A percentile compares a stretch with the other conserved stretches of the same genome.
These are phyloP conservation scores for Ostrea denselamellosa DNA, from an alignment of 1,140 invertebrate species.

Conservation along the genomic window DNA sequence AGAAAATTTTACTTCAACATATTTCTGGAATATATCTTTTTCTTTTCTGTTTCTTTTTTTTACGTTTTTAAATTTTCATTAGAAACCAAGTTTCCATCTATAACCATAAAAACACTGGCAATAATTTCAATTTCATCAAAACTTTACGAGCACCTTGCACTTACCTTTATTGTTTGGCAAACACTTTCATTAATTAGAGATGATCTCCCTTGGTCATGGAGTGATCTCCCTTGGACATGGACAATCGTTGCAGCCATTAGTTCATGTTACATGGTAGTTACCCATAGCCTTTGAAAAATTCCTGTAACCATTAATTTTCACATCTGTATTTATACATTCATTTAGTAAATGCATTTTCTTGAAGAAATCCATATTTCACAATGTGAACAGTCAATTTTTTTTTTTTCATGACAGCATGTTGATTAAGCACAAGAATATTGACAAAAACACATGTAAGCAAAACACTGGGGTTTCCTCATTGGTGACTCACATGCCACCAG, in stretches of 20 bases:
- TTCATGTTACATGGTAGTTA: not conserved
- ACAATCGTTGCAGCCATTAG: not conserved
- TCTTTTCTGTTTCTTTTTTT: no score
- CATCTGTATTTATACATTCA: not conserved
- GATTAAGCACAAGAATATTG: constrained; percentile 11
- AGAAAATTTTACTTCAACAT: no score
- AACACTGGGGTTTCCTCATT: constrained; percentile 10
- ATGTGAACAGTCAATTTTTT: not conserved
- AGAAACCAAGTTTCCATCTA: no score
- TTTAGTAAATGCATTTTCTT: not conserved
- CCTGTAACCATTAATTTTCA: not conserved
- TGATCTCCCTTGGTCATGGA: not conserved
- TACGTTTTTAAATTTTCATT: no score
- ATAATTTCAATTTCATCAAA: no score
- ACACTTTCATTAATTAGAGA: not conserved
- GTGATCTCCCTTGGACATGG: not conserved
- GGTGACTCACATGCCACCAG: constrained; percentile 19
- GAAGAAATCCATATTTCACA: not conserved
- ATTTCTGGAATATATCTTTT: no score
- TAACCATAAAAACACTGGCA: no score
- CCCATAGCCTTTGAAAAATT: not conserved
- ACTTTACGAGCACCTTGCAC: not conserved
- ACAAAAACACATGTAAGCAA: constrained; percentile 17
- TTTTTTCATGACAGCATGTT: constrained; percentile 7
- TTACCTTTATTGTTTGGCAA: constrained; percentile 14